Evolutionary conservation across 2,113 vertebrate species (phyloP), one percentile per base, ranked within the genome.

Genomic region (Shinisaurus crocodilurus): DNA sequence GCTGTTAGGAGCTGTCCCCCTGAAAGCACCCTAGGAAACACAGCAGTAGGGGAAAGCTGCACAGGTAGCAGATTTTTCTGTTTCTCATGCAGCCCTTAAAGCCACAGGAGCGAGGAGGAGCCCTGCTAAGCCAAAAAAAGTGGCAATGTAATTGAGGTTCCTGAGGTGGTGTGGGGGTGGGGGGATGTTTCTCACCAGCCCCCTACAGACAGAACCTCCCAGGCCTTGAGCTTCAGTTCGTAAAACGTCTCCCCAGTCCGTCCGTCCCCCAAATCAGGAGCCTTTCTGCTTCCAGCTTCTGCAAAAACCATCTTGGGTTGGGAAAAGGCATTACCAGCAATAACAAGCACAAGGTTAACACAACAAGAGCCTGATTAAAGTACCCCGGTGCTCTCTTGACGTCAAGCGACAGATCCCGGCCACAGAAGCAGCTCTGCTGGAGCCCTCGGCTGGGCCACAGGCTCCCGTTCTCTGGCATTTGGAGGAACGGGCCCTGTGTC

Each of bases 191-290:
- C 45, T 37, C 60, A 63, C 16, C 92, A 48, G 72, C 12, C 0
- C 13, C 0, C 74, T n/a, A n/a, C n/a, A n/a, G 90, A 85, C 89
- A 85, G 57, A 57, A 13, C n/a, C 76, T 89, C 89, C 2, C 25
- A 23, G 23, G 34, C 82, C 67, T 27, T 69, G 50, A 72, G 88
- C 54, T n/a, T 82, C 67, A 25, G 27, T 34, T 7, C 48, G 0
- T 0, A 23, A 72, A 69, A 0, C 0, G 1, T 1, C 27, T 32
- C 3, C 18, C 23, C 7, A 0, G 29, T 63, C 86, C 50, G 0
- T 0, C 29, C 29, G 4, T 43, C 34, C 37, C 60, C 9, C 2
- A 60, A 16, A 15, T 16, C 57, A 12, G 81, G 72, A 54, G 80
- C 7, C 2, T 81, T 70, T 40, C 23, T n/a, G 77, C 81, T 85